Evolutionary conservation across 2,113 vertebrate genomes (phyloP), one percentile per base, ranked within the genome.

Genomic region (Crotalus tigris): DNA sequence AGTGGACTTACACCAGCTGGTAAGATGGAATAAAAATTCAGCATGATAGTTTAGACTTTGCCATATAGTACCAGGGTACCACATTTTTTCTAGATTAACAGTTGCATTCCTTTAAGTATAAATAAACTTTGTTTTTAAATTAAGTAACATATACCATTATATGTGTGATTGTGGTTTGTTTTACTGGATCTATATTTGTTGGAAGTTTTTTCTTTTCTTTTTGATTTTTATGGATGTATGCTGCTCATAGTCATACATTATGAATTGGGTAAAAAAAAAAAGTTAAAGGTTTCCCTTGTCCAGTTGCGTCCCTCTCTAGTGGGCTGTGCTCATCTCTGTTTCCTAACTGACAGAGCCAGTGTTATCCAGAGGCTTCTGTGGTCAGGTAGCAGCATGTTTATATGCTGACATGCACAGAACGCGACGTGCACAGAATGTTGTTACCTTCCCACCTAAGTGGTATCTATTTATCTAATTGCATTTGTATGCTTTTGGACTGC

Each of bases 1-100:
- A 98, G 98, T 0, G 97, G 98, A 59, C 98, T 99, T 97, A 97
- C 98, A 75, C 97, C 98, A 90, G 98, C 98, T 97, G 98, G 98
- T 99, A 96, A 98, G 96, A n/a, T 51, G 46, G 81, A 85, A 87
- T 44, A 57, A 46, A 21, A 10, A 12, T 12, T 5, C 6, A 26
- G 49, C 19, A 7, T 53, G 12, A 12, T 8, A 24, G 54, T 58
- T 23, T 57, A 29, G 54, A 55, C 6, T 26, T 17, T 10, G 75
- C 33, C 75, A 21, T 21, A 21, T 81, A 23, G 4, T 44, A 24
- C 21, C 55, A 53, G 39, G 91, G 39, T 24, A 58, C 23, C 17
- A 24, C 2, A 8, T 49, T 49, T 61, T 46, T 21, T 23, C 29
- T 10, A 33, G 9, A 87, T 51, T 61, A 53, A 92, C 59, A n/a